phyloP scores from a whole-genome alignment of 2,113 vertebrate genomes.

The Phodopus roborovskii region DNA sequence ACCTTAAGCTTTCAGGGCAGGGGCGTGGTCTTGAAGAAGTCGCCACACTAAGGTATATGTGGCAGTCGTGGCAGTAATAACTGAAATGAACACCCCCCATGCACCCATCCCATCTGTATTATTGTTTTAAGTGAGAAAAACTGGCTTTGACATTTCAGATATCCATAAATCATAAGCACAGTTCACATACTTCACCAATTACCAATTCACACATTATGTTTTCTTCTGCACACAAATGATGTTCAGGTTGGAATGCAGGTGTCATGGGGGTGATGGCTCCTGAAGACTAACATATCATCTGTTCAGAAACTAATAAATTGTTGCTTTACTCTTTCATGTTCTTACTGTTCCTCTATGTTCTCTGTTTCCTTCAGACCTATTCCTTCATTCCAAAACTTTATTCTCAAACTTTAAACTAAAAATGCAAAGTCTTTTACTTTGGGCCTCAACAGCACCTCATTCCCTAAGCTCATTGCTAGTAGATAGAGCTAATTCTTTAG shows the following conservation, averaged over 20 bases:
- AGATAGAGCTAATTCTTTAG: not conserved
- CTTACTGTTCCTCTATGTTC: not conserved
- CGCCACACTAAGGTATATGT: not conserved
- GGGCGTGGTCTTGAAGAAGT: not conserved
- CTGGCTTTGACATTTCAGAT: not conserved
- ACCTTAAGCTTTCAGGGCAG: not conserved
- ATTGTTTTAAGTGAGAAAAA: conserved; percentile 35
- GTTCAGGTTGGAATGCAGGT: not conserved
- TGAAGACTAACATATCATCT: not conserved
- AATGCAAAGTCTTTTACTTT: not conserved
- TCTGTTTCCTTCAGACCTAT: conserved; percentile 12
- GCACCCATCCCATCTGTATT: not conserved
- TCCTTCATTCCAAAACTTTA: not conserved
- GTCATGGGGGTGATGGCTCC: not conserved
- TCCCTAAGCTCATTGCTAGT: not conserved
- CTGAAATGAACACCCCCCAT: not conserved
- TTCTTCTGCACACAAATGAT: not conserved
- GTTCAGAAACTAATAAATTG: not conserved
- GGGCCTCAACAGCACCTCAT: not conserved
- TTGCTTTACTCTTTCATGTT: not conserved
- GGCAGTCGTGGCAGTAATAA: not conserved
- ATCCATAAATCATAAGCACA: not conserved
- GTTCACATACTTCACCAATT: not conserved
- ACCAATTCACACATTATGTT: not conserved
- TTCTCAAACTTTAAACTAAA: not conserved